A percentile compares a stretch with the other conserved stretches of the same genome.
Evolutionary conservation across 2,888 invertebrate species (phyloP).

Genomic region (Argyresthia goedartella): DNA sequence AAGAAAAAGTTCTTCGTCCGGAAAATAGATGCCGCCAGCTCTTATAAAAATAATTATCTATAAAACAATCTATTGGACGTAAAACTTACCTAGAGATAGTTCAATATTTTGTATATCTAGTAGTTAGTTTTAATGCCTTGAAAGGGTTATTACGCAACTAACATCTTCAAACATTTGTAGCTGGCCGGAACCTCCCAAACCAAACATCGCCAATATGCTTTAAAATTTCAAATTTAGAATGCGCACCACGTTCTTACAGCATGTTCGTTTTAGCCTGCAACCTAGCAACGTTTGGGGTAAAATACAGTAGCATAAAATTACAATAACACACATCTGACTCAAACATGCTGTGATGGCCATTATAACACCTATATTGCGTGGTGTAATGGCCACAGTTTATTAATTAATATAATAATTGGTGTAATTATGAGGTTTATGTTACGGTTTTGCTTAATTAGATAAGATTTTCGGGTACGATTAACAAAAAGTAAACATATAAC

Average conservation of each 20-base stretch:
- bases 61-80: no score
- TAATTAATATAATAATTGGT: not conserved
- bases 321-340: slow-evolving; percentile 41
- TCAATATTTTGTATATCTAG: no score
- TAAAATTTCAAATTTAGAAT: slow-evolving; percentile 19
- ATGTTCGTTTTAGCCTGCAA: slow-evolving; percentile 24
- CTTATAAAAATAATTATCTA: no score
- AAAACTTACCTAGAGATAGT: no score
- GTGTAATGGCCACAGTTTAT: not conserved
- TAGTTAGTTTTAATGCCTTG: no score
- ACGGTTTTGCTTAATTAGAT: no score
- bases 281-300: slow-evolving; percentile 10
- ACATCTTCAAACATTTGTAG: no score
- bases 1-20: not conserved
- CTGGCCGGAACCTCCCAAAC: no score
- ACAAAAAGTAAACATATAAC: no score
- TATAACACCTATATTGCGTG: slow-evolving; percentile 1
- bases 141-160: no score
- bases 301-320: slow-evolving; percentile 56
- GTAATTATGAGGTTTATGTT: not conserved
- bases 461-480: no score
- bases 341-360: slow-evolving; percentile 1
- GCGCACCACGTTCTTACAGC: slow-evolving; percentile 24
- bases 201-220: no score
- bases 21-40: slow-evolving; percentile 24